These are phyloP conservation scores for Melolontha melolontha DNA, from an alignment of 2,888 invertebrate species.

Conservation along the genomic window DNA sequence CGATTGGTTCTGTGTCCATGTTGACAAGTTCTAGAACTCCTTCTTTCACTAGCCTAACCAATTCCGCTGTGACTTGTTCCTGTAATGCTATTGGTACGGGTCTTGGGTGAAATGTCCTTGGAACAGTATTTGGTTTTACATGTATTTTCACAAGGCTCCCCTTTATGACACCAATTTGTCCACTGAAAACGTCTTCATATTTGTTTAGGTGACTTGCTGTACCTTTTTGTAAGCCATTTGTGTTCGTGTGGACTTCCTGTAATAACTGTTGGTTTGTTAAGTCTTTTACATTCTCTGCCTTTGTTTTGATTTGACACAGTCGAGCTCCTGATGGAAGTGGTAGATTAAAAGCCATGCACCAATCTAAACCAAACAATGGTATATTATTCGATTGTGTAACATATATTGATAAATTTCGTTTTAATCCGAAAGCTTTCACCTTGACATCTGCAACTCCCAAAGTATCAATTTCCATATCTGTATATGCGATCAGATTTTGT, in stretches of 20 bases:
- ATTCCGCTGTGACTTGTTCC: constrained; percentile 47
- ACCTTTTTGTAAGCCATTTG: too few species aligned
- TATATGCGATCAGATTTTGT: too few species aligned
- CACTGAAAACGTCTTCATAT: background rate
- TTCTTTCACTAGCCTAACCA: constrained; percentile 45
- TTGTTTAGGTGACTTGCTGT: too few species aligned
- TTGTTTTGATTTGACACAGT: too few species aligned
- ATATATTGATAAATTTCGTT: constrained; percentile 10
- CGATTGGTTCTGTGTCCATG: constrained; percentile 44
- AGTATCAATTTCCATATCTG: background rate
- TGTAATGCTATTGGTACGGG: constrained; percentile 40
- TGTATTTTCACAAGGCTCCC: background rate
- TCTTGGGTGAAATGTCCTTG: constrained; percentile 13
- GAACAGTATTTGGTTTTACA: background rate
- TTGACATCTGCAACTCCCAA: constrained; percentile 2
- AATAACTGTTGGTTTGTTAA: too few species aligned
- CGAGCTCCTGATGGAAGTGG: constrained; percentile 20
- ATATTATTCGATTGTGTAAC: constrained; percentile 18
- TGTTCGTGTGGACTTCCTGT: too few species aligned
- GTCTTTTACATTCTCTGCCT: too few species aligned
- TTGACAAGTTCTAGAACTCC: constrained; percentile 49
- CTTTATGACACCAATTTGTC: background rate
- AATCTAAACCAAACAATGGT: constrained; percentile 36
- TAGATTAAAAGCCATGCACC: constrained; percentile 17
- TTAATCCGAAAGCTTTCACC: background rate